Conservation (phyloP, 2,888 invertebrate genomes). For the Blomia tropicalis region DNA sequence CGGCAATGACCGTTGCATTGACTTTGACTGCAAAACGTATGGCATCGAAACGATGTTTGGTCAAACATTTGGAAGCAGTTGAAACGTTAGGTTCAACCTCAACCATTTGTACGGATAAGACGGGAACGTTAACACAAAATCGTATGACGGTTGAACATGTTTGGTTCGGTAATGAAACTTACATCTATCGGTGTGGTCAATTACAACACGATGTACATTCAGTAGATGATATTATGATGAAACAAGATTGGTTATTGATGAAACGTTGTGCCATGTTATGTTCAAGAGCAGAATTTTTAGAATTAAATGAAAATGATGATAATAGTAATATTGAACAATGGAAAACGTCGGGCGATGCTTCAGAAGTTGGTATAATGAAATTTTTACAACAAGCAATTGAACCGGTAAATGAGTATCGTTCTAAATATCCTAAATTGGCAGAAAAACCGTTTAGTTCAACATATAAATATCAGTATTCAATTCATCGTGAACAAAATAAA, state of each 20-base stretch:
- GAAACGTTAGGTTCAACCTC: conserved; percentile 43
- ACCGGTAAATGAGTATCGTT: conserved; percentile 32
- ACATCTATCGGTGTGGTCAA: not conserved
- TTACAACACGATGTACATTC: not conserved
- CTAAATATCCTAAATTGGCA: conserved; percentile 33
- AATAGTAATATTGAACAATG: not conserved
- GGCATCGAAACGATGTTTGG: conserved; percentile 59
- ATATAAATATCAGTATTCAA: conserved; percentile 35
- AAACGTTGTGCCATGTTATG: conserved; percentile 8
- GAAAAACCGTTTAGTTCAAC: conserved; percentile 38
- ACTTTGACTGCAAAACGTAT: conserved; percentile 47
- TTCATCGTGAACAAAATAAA: not conserved
- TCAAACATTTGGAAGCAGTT: conserved; percentile 48
- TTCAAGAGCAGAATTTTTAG: conserved; percentile 17
- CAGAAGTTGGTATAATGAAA: conserved; percentile 36
- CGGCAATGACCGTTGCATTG: conserved; percentile 37
- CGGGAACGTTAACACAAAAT: too few relatives aligned
- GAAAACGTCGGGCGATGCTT: conserved; percentile 34
- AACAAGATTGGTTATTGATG: not conserved
- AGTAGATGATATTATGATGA: not conserved
- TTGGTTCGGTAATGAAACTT: conserved; percentile 32
- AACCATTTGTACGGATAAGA: conserved; percentile 62
- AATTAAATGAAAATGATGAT: not conserved
- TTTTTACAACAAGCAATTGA: conserved; percentile 34
- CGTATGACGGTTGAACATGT: conserved; percentile 42